Base-by-base conservation (phyloP, 2,113 vertebrate genomes). In the Hippocampus guttulatus region DNA sequence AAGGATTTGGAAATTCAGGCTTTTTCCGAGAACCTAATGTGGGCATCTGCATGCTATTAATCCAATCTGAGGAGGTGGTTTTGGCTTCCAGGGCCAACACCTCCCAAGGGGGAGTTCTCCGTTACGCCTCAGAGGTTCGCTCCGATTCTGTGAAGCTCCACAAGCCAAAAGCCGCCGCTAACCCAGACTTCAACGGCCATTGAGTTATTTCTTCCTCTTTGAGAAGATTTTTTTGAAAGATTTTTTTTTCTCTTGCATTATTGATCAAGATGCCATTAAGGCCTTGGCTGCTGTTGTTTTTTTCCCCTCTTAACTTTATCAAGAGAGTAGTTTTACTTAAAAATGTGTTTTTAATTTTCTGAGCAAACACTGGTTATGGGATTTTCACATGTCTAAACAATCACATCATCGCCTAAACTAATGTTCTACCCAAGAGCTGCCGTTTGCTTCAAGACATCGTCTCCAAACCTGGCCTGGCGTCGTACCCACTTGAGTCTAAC, bases 11-110 rank as follows among this genome's bases (percentile, higher is more conserved):
- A 76, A 74, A 75, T 75, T 61, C 77, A 81, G 73, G 81, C 76
- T 76, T 30, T 73, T 77, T 72, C 57, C 45, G 69, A 64, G 70
- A 63, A 68, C 75, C 61, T 27, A 52, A 74, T 75, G 84, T 88
- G 84, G 55, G 55, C 55, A 11, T 14, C 55, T 12, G 27, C 27
- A 33, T 84, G 87, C 89, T 86, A 88, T 90, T 87, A 87, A 90
- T 90, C 82, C 84, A 86, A 86, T 86, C 73, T 85, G 79, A 60
- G 71, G 83, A 82, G 86, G 84, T 81, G 82, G 83, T 81, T 83
- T 71, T 69, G 80, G 79, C 11, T 45, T 88, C 77, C 79, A 84
- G 84, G 77, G 68, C 43, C 23, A 33, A 33, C 30, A 33, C 69
- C 14, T 80, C 83, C 82, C 78, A 0, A 49, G 76, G 84, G 85